Percentiles rank a stretch among this genome's conserved stretches.
Conservation (phyloP, 2,797 vertebrate species). For the Bradypodion pumilum region DNA sequence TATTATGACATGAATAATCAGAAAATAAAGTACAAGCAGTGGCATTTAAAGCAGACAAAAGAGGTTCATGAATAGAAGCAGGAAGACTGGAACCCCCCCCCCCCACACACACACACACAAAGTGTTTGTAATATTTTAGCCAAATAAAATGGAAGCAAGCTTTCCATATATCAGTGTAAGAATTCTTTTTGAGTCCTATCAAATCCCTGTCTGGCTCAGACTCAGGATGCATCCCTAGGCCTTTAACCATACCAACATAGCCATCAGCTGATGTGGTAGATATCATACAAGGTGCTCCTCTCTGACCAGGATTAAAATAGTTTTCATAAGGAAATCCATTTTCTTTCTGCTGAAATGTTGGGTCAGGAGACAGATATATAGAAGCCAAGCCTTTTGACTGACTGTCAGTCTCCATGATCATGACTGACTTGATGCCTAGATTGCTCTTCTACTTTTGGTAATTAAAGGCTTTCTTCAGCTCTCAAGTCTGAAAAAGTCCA, state of each 20-base stretch:
- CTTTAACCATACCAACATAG: slow-evolving; percentile 4
- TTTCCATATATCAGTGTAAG: not conserved
- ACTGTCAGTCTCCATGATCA: slow-evolving; percentile 44
- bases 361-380: slow-evolving; percentile 48
- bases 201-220: not conserved
- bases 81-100: not conserved
- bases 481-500: slow-evolving; percentile 71
- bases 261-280: not conserved
- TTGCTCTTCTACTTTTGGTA: slow-evolving; percentile 54
- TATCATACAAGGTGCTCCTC: not conserved
- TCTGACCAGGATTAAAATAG: slow-evolving; percentile 27
- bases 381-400: slow-evolving; percentile 45
- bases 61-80: not conserved
- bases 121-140: not conserved
- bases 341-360: slow-evolving; percentile 45
- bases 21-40: not conserved
- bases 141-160: not conserved
- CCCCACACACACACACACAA: too few relatives aligned
- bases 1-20: not conserved
- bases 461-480: slow-evolving; percentile 55
- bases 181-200: not conserved
- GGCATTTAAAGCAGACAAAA: not conserved
- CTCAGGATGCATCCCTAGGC: not conserved
- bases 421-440: slow-evolving; percentile 58
- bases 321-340: not conserved